Evolutionary conservation across 2,888 invertebrate species (phyloP), one percentile per base, ranked within the genome.

Genomic region (Prosopocoilus inquinatus): DNA sequence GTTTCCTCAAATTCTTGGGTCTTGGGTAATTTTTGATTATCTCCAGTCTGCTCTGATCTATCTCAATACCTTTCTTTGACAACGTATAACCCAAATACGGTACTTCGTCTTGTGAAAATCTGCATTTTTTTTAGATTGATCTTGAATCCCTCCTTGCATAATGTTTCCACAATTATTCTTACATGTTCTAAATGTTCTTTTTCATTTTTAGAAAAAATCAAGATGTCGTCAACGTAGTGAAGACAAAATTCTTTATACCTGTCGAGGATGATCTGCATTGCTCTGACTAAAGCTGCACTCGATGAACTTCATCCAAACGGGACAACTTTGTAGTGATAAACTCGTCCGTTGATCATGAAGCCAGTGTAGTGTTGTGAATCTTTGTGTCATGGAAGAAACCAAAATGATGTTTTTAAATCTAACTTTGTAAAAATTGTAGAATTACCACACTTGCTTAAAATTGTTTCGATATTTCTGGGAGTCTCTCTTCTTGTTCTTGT

Each of bases 401-500:
- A 36, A 36, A 36, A 36, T 3, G 3, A 3, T n/a, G 11, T 3
- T 36, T 36, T 36, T 12, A 36, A 36, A 36, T 36, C 36, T 3
- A 36, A 3, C 5, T 36, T 36, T 12, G 36, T 36, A 36, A 36
- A 36, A 36, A 36, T 36, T 7, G 3, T 36, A 2, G 2, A n/a
- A 36, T 4, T 11, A 7, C 36, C 36, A 5, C 36, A 36, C 7
- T 5, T 36, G 5, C 3, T 3, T 7, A 36, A 3, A n/a, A 36
- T 11, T 3, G 2, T 36, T 4, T 36, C 5, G n/a, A 3, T 3
- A 3, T 3, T 3, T 36, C 7, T n/a, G n/a, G 5, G 2, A 3
- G 3, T 36, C 12, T 36, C 3, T 12, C 13, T 35, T 34, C 34
- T 47, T 2, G 47, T 47, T 39, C 28, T 49, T 34, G 49, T 54